Evolutionary conservation across 2,888 invertebrate species (phyloP), one percentile per base, ranked within the genome.

Genomic region (Venustoraphidia nigricollis): DNA sequence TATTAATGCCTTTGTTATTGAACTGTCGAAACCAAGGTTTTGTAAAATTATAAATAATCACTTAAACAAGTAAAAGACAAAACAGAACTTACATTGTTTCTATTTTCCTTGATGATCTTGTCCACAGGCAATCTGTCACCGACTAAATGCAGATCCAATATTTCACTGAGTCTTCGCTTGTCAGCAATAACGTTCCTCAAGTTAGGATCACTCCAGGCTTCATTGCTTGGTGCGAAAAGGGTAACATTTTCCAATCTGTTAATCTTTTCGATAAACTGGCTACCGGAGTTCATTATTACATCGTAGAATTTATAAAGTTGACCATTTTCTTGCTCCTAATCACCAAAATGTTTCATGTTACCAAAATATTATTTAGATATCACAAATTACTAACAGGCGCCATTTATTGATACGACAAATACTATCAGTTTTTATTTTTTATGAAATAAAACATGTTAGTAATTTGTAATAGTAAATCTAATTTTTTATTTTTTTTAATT

Each of bases 221-320:
- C 83, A 62, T 93, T 92, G 59, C 87, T 88, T 1, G 93, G 93
- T 2, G 90, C 91, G 63, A 93, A 87, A 49, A 93, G 72, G 3
- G 93, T 93, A 27, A 90, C 75, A 56, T 86, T 83, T 49, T 78
- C 77, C 53, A 79, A 76, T 50, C 74, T 68, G 49, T 76, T 81
- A 36, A 90, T 76, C 53, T 78, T 80, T 52, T 75, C 75, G 62
- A 86, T 73, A 60, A 88, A 86, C 54, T 83, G 81, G 49, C 79
- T 77, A 8, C 84, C 88, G 50, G 78, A 73, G 59, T 87, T 83
- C 67, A 81, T 76, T 52, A 92, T 84, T 47, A 83, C 81, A 62
- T 85, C 80, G 64, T 84, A 84, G 66, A 92, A 90, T 64, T 83
- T 83, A 67, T 78, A 83, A 51, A 91, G 69, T 42, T 88, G 85